Conservation (phyloP, 2,888 invertebrate species). For the Phyllotreta striolata region DNA sequence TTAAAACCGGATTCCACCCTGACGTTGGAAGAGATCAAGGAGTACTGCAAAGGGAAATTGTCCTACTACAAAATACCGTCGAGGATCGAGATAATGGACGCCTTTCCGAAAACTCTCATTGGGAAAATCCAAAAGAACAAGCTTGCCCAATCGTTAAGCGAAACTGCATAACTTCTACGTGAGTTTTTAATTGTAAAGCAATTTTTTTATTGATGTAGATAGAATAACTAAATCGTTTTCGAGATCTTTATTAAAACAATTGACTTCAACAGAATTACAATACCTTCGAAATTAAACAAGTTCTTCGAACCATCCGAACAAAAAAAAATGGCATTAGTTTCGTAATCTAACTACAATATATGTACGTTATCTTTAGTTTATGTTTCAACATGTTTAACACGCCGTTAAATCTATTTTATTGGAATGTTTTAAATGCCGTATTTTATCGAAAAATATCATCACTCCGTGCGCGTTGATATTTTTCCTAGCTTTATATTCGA, state of each 20-base stretch:
- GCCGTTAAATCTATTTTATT: constrained; percentile 16
- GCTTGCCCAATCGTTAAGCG: constrained; percentile 50
- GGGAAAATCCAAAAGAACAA: constrained; percentile 84
- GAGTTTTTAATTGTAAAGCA: too few species aligned
- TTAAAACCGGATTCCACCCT: constrained; percentile 65
- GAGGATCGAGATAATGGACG: constrained; percentile 70
- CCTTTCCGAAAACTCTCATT: constrained; percentile 81
- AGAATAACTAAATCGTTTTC: constrained; percentile 17
- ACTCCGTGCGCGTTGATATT: constrained; percentile 19
- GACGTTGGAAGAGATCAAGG: constrained; percentile 67
- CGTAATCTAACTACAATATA: constrained; percentile 21
- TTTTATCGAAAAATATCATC: constrained; percentile 13
- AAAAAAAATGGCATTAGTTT: constrained; percentile 5
- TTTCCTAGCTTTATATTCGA: constrained; percentile 11
- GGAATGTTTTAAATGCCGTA: constrained; percentile 18
- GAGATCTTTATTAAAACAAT: constrained; percentile 40
- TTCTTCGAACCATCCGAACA: constrained; percentile 28
- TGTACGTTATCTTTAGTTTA: constrained; percentile 7
- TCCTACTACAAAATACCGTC: constrained; percentile 85
- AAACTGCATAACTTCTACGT: too few species aligned
- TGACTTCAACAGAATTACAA: constrained; percentile 38
- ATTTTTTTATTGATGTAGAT: too few species aligned
- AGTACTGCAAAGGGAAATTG: constrained; percentile 73
- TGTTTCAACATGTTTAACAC: constrained; percentile 19
- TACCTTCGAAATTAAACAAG: constrained; percentile 30